Base-by-base conservation (phyloP, 2,888 invertebrate genomes). In the Oconnorella tubifera region DNA sequence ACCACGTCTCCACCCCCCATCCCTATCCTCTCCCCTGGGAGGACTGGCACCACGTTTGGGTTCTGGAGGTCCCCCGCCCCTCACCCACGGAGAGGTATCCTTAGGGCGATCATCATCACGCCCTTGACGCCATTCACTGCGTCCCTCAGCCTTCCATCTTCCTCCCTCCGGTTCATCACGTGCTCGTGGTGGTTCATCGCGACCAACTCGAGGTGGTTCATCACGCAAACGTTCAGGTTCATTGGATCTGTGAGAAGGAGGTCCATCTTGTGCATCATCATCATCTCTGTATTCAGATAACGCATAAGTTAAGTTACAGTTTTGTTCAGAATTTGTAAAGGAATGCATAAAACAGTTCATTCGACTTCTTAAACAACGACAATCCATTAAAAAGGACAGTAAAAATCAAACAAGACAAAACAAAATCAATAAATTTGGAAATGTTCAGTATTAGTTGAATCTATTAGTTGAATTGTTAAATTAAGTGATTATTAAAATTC, bases 121-220 rank as follows among this genome's bases (percentile, higher is more conserved):
- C n/a, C n/a, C n/a, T n/a, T n/a, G n/a, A n/a, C 14, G 31, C 56
- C 32, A 23, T 56, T 48, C 48, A 25, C 56, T 31, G n/a, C 32
- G 56, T 6, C 4, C 25, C 3, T n/a, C n/a, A 19, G 23, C 53
- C n/a, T n/a, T 19, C 53, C 53, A 6, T 4, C 10, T 3, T 29
- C 51, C 6, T 14, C 58, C 65, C 33, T 64, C 32, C n/a, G n/a
- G n/a, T n/a, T n/a, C n/a, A n/a, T n/a, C n/a, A 19, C 64, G 68
- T 40, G 65, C 60, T 29, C 68, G 31, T n/a, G 63, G 65, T 6
- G 63, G 56, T 28, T 61, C 60, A 25, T 64, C 63, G 25, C 66
- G 67, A 31, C 49, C 50, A 14, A 58, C 23, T 64, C 63, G 55
- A 58, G 10, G 10, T 27, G 61, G 49, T 40, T 57, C 48, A n/a